These are phyloP conservation scores for Ochotona princeps DNA, from an alignment of 2,113 vertebrate genomes.

Conservation along the genomic window DNA sequence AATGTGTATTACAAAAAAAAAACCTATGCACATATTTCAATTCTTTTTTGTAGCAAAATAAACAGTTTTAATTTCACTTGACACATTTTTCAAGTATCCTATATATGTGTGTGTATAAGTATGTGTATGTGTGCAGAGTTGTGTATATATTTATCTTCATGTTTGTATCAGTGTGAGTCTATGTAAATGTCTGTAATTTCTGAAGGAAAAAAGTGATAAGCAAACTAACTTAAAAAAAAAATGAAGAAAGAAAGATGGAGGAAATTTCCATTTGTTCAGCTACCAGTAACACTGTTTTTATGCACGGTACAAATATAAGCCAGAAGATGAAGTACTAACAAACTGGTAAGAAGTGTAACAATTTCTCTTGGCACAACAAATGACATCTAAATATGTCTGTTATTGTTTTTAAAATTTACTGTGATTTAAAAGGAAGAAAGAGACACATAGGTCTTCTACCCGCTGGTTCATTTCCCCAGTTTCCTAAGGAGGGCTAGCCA, in stretches of 20 bases:
- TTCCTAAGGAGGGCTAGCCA: too few species aligned
- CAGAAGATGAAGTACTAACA: neutral
- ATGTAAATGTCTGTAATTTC: too few species aligned
- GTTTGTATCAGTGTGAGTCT: neutral
- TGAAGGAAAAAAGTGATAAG: neutral
- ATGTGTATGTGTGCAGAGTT: accelerated
- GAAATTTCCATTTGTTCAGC: neutral
- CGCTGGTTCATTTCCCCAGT: too few species aligned
- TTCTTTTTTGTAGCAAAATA: too few species aligned
- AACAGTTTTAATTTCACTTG: too few species aligned
- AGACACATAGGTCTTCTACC: too few species aligned
- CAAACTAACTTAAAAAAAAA: neutral
- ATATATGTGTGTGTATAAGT: neutral
- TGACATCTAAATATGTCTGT: too few species aligned
- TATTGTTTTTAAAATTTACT: too few species aligned
- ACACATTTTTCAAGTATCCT: too few species aligned
- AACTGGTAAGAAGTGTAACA: neutral
- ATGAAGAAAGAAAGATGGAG: neutral
- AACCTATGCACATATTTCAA: too few species aligned
- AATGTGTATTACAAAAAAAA: too few species aligned
- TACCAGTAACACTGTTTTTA: neutral
- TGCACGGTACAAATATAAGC: neutral
- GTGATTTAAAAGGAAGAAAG: too few species aligned
- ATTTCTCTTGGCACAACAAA: neutral
- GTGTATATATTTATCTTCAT: accelerated